Percentiles rank a stretch among this genome's conserved stretches.
Conservation (phyloP, 2,797 vertebrate species). For the Chrosomus eos region DNA sequence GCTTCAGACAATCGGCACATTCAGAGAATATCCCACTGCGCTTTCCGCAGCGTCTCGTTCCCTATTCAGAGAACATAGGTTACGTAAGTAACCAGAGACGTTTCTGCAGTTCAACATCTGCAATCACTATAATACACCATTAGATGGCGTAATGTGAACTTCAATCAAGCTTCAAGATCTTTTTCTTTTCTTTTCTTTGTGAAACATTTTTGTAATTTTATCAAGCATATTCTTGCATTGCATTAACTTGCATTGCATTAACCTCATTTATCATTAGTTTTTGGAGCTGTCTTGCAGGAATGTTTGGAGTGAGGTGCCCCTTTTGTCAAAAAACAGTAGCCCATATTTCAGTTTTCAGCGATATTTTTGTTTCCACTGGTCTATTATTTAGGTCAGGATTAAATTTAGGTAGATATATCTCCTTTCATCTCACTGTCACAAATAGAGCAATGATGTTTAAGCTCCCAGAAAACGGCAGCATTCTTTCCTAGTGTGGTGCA, state of each 20-base stretch:
- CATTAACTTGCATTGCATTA: neutral
- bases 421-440: slow-evolving; percentile 54
- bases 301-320: neutral
- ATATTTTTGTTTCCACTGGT: neutral
- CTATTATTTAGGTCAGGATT: slow-evolving; percentile 55
- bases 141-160: slow-evolving; percentile 53
- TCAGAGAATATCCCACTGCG: too few species aligned
- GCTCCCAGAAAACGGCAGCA: slow-evolving; percentile 50
- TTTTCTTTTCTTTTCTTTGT: neutral
- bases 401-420: slow-evolving; percentile 55
- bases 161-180: neutral
- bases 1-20: too few species aligned
- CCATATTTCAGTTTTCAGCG: neutral
- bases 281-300: neutral
- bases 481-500: slow-evolving; percentile 53
- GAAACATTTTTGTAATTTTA: neutral
- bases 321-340: neutral
- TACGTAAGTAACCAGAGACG: too few species aligned
- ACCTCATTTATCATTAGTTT: neutral
- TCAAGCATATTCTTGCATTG: neutral
- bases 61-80: too few species aligned
- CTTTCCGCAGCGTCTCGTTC: too few species aligned
- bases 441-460: slow-evolving; percentile 67
- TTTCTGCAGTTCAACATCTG: slow-evolving; percentile 2
- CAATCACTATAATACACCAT: slow-evolving; percentile 26